Evolutionary conservation across 92 coral and sea anemone genomes (phyloP), one percentile per base, ranked within the genome.

Genomic region (Scolanthus callimorphus): DNA sequence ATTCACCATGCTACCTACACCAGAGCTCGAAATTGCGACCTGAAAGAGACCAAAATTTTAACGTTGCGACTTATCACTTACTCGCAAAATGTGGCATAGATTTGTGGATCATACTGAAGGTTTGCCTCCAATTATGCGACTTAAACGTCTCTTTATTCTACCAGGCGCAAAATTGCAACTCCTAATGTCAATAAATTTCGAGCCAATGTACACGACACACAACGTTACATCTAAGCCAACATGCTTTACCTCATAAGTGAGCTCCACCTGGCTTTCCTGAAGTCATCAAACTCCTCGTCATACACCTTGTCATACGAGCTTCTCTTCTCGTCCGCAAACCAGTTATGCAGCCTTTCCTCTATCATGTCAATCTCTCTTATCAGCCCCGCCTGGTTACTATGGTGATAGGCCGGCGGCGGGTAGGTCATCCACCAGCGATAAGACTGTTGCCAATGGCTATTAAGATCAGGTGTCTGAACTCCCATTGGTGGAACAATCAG

Each of bases 351-450:
- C 3, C 73, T 55, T 34, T 11, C 11, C 31, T 67, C 57, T 2
- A 78, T 78, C 49, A 37, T 29, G 1, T 66, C 45, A 20, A 78
- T 62, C n/a, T 78, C 79, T 27, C 30, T 27, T 12, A 71, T 38
- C 39, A 65, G 22, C 29, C 50, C 47, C 13, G 54, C 73, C 24
- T 43, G 52, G 30, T 49, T 30, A 11, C 26, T 10, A 30, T 29
- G 11, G 52, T 9, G 52, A 46, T 19, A 21, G 6, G 59, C 27
- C 1, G 59, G 21, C 3, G 70, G 27, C 0, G n/a, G 8, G 1
- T 20, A 11, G 11, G 4, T 12, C 3, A 1, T 3, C 26, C 13
- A 20, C 62, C 62, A 52, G 27, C 56, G 63, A 1, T 39, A 20
- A 0, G 63, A 26, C 55, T 17, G 49, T 34, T 67, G 59, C 51